A percentile compares a stretch with the other conserved stretches of the same genome.
phyloP scores from a whole-genome alignment of 1,140 invertebrate genomes.

The Diprion similis region DNA sequence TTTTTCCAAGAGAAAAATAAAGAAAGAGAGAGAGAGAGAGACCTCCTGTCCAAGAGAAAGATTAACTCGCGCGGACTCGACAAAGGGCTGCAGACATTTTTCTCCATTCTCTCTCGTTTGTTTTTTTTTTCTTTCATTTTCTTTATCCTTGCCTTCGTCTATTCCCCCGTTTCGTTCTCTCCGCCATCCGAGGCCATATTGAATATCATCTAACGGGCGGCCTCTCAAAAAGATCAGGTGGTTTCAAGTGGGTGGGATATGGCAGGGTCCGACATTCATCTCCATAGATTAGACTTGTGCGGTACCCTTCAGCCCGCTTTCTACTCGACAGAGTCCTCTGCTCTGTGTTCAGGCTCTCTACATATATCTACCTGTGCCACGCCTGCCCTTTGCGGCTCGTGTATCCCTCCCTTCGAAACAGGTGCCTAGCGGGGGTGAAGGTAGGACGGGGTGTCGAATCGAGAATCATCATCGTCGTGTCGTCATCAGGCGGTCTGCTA shows the following conservation, averaged over 20 bases:
- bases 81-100: background rate
- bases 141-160: too few species aligned
- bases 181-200: background rate
- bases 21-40: too few species aligned
- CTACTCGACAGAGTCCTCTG: background rate
- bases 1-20: background rate
- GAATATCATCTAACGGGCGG: conserved; percentile 4
- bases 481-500: background rate
- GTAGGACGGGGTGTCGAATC: too few species aligned
- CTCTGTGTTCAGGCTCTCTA: background rate
- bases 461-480: too few species aligned
- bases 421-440: background rate
- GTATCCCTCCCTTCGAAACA: background rate
- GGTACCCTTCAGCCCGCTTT: background rate
- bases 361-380: background rate
- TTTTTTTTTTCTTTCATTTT: too few species aligned
- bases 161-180: too few species aligned
- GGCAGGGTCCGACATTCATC: background rate
- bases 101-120: too few species aligned
- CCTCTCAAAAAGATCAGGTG: conserved; percentile 7
- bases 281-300: conserved; percentile 1
- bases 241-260: conserved; percentile 5
- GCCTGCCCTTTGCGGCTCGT: background rate
- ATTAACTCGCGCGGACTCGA: conserved; percentile 4
- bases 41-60: conserved; percentile 5